Percentiles rank a stretch among this genome's conserved stretches.
Conservation (phyloP, 2,113 vertebrate species). For the Beaufortia kweichowensis region DNA sequence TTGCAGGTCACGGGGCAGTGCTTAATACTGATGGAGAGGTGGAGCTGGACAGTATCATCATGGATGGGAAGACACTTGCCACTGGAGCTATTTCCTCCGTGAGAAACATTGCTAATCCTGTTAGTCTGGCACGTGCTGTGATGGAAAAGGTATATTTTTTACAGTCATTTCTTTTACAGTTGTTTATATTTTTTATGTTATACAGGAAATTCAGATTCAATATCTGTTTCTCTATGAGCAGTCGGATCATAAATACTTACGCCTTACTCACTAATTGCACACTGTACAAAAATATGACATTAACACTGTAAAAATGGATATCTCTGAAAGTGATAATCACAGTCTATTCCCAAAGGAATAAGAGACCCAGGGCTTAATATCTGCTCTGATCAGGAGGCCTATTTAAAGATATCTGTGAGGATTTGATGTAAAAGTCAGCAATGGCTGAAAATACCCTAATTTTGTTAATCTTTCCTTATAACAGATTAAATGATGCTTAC, state of each 20-base stretch:
- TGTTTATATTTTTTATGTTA: background rate
- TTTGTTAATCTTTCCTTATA: background rate
- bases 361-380: background rate
- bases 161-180: background rate
- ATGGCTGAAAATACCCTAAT: background rate
- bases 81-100: slow-evolving; percentile 69
- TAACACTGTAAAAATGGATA: background rate
- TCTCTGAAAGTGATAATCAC: background rate
- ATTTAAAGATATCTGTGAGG: slow-evolving; percentile 6
- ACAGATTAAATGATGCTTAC: slow-evolving; percentile 24
- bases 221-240: background rate
- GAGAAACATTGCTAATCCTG: slow-evolving; percentile 74
- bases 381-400: background rate
- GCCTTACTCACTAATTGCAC: background rate
- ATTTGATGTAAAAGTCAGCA: background rate
- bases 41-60: slow-evolving; percentile 76
- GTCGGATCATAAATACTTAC: background rate
- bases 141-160: slow-evolving; percentile 70
- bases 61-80: slow-evolving; percentile 73
- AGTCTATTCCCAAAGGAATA: background rate
- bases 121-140: slow-evolving; percentile 71
- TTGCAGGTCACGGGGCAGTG: slow-evolving; percentile 68
- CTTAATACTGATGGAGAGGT: slow-evolving; percentile 74
- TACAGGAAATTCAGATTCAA: background rate
- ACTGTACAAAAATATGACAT: background rate